Evolutionary conservation across 2,113 vertebrate genomes (phyloP), one percentile per base, ranked within the genome.

Genomic region (Falcunculus frontatus): DNA sequence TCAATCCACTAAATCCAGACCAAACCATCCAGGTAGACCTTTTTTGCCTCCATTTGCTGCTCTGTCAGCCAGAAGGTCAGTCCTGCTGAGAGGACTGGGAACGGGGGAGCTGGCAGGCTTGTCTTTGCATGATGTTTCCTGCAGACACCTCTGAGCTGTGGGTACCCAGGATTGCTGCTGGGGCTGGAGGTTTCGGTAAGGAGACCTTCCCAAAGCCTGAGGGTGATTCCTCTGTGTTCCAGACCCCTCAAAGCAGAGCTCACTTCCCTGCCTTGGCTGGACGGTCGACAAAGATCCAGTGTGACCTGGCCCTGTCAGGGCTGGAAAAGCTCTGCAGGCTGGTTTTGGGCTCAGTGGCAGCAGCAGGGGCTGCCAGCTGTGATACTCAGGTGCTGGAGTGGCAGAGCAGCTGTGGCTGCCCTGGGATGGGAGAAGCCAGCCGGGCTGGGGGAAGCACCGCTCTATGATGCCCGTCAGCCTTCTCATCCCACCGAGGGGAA

Each of bases 391-490:
- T 11, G 12, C 80, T 2, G 8, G 32, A 39, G 32, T 1, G 6
- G 57, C 30, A 72, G 63, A 86, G 47, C 30, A 69, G 55, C 60
- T 39, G 52, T 74, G 77, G 27, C 33, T 89, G 29, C 53, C n/a
- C 47, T 52, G 81, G 18, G 9, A 5, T 49, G 46, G 69, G n/a
- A 69, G 59, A 35, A 55, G 14, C 20, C 57, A 64, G 42, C 19
- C 5, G 2, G 19, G 52, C 7, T 7, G 10, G 30, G n/a, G 32
- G 14, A 32, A 33, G 41, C 7, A 3, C 8, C 0, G 0, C 46
- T 41, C 25, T 7, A 6, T 0, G 4, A 14, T 46, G 26, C 5
- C 16, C 0, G 0, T 32, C 15, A 16, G 17, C 63, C 20, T 59
- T 32, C 74, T 69, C 2, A 1, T 50, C 22, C 67, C 75, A 42